A percentile compares a stretch with the other conserved stretches of the same genome.
phyloP scores from a whole-genome alignment of 2,113 vertebrate genomes.

The Maccullochella peelii region DNA sequence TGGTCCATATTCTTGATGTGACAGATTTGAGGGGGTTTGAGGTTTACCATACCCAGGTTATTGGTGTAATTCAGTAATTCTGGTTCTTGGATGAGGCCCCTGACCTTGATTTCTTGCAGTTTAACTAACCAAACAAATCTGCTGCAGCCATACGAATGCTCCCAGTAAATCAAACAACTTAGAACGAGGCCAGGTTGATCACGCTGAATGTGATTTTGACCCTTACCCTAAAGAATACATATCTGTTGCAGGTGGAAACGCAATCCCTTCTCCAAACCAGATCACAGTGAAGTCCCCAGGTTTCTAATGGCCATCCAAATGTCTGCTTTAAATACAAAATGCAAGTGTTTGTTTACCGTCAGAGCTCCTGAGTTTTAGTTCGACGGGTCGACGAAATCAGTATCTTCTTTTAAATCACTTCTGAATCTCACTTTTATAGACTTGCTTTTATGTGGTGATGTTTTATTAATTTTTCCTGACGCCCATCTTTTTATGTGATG shows the following conservation, averaged over 20 bases:
- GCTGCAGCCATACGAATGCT: not conserved
- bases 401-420: slow-evolving; percentile 43
- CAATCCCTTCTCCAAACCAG: not conserved
- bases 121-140: slow-evolving; percentile 4
- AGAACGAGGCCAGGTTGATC: not conserved
- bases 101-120: not conserved
- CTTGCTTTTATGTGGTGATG: slow-evolving; percentile 58
- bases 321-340: not conserved
- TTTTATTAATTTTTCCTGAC: slow-evolving; percentile 69
- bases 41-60: not conserved
- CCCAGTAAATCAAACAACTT: not conserved
- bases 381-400: slow-evolving; percentile 12
- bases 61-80: not conserved
- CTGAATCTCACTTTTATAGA: slow-evolving; percentile 53
- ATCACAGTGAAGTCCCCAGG: not conserved
- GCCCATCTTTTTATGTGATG: slow-evolving; percentile 57
- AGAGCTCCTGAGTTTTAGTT: slow-evolving; percentile 6
- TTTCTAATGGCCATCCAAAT: too few species aligned
- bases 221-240: not conserved
- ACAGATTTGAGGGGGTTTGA: not conserved
- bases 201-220: not conserved
- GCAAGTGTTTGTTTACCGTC: not conserved
- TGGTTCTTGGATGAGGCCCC: not conserved
- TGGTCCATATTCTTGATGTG: not conserved
- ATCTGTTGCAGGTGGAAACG: not conserved